Evolutionary conservation across 2,797 vertebrate species (phyloP).

Genomic region (Dromococcyx pavoninus): DNA sequence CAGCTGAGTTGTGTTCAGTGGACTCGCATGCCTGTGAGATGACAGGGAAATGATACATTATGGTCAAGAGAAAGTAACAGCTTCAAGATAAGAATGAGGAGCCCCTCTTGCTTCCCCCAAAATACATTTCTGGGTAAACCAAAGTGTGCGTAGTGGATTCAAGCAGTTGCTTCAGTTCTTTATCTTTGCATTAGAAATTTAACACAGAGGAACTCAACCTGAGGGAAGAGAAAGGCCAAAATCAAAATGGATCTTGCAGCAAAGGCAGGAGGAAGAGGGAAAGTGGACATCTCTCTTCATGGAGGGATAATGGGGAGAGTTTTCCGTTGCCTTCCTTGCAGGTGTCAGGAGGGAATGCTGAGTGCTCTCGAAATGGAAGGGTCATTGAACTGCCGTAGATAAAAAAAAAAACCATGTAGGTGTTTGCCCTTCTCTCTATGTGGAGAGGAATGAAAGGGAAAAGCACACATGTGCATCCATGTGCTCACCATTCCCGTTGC

Average conservation of each 20-base stretch:
- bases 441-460: neutral
- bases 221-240: neutral
- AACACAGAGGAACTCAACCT: neutral
- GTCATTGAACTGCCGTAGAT: neutral
- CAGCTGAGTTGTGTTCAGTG: slow-evolving; percentile 58
- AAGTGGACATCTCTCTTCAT: neutral
- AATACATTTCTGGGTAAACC: neutral
- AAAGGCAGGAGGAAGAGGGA: neutral
- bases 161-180: neutral
- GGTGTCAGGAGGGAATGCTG: neutral
- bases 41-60: neutral
- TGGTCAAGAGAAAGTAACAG: neutral
- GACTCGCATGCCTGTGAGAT: slow-evolving; percentile 63
- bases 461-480: neutral
- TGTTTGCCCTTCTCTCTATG: neutral
- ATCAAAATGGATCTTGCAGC: neutral
- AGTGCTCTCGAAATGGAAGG: neutral
- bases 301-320: neutral
- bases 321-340: neutral
- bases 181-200: neutral
- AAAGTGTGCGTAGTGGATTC: neutral
- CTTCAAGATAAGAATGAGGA: neutral
- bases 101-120: neutral
- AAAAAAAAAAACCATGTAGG: too few relatives aligned
- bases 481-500: neutral